Evolutionary conservation across 2,888 invertebrate species (phyloP).

Genomic region (Andricus quercusramuli): DNA sequence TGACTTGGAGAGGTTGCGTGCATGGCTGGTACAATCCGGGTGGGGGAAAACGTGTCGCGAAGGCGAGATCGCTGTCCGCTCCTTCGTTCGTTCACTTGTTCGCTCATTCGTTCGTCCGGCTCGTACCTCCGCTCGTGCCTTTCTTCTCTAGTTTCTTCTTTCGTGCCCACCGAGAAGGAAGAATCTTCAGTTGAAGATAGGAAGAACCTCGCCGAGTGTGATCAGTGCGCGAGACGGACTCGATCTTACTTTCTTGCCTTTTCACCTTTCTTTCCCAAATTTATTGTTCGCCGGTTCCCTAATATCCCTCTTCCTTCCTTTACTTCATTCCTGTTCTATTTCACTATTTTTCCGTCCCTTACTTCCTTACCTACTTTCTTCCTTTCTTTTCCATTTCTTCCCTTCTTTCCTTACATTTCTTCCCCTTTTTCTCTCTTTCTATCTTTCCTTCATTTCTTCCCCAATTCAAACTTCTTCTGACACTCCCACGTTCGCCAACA

Average conservation of each 20-base stretch:
- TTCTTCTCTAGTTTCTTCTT: conserved; percentile 39
- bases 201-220: conserved; percentile 40
- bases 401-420: background rate
- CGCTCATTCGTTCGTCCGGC: conserved; percentile 51
- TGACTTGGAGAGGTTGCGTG: conserved; percentile 40
- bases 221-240: conserved; percentile 34
- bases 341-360: no score
- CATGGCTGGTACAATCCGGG: conserved; percentile 40
- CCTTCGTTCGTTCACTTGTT: conserved; percentile 57
- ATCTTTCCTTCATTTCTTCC: no score
- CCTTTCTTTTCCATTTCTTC: background rate
- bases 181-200: conserved; percentile 34
- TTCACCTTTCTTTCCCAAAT: conserved; percentile 6
- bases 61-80: conserved; percentile 58
- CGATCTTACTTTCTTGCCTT: conserved; percentile 1
- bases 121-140: conserved; percentile 40
- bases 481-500: conserved; percentile 12
- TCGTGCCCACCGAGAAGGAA: conserved; percentile 23
- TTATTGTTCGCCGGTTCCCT: background rate
- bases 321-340: background rate
- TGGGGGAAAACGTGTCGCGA: conserved; percentile 57
- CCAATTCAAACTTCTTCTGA: background rate
- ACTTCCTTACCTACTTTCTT: background rate
- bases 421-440: background rate
- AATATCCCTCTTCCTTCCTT: background rate